A percentile compares a stretch with the other conserved stretches of the same genome.
phyloP scores from a whole-genome alignment of 2,888 invertebrate genomes.

The Callinectes sapidus region DNA sequence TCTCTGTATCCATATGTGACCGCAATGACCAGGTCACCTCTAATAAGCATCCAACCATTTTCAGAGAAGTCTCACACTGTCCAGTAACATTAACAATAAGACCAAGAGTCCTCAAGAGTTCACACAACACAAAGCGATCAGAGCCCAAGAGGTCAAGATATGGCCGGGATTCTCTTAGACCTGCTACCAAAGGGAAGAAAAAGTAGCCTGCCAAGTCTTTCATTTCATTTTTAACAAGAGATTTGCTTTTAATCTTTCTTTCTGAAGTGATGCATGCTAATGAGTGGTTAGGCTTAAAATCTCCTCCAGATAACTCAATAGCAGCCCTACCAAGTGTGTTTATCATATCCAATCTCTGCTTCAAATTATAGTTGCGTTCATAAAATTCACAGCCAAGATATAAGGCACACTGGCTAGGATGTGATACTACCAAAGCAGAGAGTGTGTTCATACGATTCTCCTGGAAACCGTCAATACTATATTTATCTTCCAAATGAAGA shows the following conservation, averaged over 20 bases:
- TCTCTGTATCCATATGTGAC: constrained; percentile 51
- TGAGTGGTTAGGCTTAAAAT: neutral
- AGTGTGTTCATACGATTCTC: constrained; percentile 53
- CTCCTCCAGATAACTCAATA: constrained; percentile 57
- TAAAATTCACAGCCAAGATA: constrained; percentile 67
- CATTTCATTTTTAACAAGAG: constrained; percentile 44
- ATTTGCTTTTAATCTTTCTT: constrained; percentile 10
- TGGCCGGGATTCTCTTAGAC: constrained; percentile 47
- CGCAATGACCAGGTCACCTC: constrained; percentile 66
- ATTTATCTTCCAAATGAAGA: constrained; percentile 61
- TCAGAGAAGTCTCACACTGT: constrained; percentile 56
- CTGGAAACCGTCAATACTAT: constrained; percentile 61
- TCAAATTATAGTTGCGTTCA: constrained; percentile 66
- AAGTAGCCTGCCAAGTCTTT: constrained; percentile 61
- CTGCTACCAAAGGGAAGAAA: constrained; percentile 67
- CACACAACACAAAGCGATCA: constrained; percentile 68
- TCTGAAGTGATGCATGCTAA: neutral
- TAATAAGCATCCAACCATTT: constrained; percentile 60
- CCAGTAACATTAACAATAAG: constrained; percentile 60
- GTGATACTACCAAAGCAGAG: constrained; percentile 57
- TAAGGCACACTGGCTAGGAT: constrained; percentile 67
- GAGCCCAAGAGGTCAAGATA: constrained; percentile 64
- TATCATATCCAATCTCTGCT: constrained; percentile 66
- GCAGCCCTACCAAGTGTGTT: constrained; percentile 58
- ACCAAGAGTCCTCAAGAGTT: constrained; percentile 68